Evolutionary conservation across 37 sponge, comb jelly and placozoan species (phyloP).

Genomic region (Lycopodina hypogea): DNA sequence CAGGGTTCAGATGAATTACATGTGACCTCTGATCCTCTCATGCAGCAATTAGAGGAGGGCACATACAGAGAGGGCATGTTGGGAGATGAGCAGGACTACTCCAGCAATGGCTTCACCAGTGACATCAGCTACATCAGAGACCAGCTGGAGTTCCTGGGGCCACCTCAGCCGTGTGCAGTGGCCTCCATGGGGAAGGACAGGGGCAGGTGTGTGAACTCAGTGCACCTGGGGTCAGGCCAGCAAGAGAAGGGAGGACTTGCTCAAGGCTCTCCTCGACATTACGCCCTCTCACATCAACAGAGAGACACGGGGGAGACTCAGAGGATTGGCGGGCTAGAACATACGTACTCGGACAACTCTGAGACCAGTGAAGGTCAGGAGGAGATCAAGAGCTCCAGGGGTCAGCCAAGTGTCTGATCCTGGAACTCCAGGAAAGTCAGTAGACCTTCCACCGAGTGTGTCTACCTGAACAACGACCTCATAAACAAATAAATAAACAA

Average conservation of each 20-base stretch:
- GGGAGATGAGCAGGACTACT: no score
- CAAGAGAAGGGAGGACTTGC: neutral
- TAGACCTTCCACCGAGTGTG: no score
- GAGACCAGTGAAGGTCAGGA: no score
- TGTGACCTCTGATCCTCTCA: neutral
- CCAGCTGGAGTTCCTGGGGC: neutral
- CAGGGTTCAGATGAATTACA: slow-evolving; percentile 35
- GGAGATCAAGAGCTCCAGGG: no score
- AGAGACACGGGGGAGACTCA: neutral
- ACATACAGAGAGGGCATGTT: no score
- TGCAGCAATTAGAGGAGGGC: no score
- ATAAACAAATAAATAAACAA: no score
- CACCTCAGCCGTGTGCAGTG: neutral
- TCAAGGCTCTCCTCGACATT: neutral
- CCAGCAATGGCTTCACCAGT: no score
- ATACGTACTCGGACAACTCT: neutral
- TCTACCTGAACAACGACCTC: no score
- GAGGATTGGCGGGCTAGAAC: neutral
- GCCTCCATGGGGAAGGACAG: neutral
- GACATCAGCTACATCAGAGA: no score
- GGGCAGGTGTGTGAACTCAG: neutral
- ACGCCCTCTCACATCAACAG: neutral
- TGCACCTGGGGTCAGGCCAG: neutral
- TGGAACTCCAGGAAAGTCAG: no score
- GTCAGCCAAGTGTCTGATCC: no score